A percentile compares a stretch with the other conserved stretches of the same genome.
Evolutionary conservation across 2,113 vertebrate genomes (phyloP).

Genomic region (Phoxinus phoxinus): DNA sequence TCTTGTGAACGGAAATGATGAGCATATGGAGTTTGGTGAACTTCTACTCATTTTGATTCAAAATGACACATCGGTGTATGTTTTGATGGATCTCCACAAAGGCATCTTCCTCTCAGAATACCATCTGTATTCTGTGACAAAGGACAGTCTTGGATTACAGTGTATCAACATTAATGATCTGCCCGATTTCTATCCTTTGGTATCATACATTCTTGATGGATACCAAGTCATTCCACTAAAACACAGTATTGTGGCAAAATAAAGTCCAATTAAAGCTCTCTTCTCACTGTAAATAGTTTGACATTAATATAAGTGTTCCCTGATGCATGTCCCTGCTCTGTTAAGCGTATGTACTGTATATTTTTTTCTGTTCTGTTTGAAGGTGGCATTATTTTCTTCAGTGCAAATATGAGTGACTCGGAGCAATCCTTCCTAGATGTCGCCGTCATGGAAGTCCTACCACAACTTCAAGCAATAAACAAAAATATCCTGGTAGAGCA

Average conservation of each 20-base stretch:
- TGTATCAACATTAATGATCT: conserved; percentile 18
- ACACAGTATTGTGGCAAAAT: conserved; percentile 15
- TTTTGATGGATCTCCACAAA: conserved; percentile 47
- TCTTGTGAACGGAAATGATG: conserved; percentile 1
- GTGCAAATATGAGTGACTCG: conserved; percentile 39
- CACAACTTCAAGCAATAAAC: conserved; percentile 44
- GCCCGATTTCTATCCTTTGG: conserved; percentile 1
- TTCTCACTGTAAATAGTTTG: conserved; percentile 10
- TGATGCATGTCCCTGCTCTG: neutral
- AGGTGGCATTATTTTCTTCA: conserved; percentile 6
- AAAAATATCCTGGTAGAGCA: conserved; percentile 49
- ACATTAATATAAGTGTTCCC: neutral
- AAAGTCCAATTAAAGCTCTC: conserved; percentile 8
- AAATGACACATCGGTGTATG: conserved; percentile 31
- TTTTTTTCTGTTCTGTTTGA: conserved; percentile 6
- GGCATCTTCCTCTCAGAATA: conserved; percentile 3
- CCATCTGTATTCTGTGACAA: conserved; percentile 8
- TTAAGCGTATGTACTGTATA: neutral
- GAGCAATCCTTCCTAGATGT: conserved; percentile 34
- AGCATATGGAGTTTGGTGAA: conserved; percentile 24
- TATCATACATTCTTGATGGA: conserved; percentile 19
- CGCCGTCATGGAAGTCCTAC: conserved; percentile 46
- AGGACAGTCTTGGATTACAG: conserved; percentile 8
- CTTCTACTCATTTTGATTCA: conserved; percentile 42
- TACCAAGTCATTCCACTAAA: conserved; percentile 15